phyloP scores from a whole-genome alignment of 2,888 invertebrate species.

The Drosophila antonietae region DNA sequence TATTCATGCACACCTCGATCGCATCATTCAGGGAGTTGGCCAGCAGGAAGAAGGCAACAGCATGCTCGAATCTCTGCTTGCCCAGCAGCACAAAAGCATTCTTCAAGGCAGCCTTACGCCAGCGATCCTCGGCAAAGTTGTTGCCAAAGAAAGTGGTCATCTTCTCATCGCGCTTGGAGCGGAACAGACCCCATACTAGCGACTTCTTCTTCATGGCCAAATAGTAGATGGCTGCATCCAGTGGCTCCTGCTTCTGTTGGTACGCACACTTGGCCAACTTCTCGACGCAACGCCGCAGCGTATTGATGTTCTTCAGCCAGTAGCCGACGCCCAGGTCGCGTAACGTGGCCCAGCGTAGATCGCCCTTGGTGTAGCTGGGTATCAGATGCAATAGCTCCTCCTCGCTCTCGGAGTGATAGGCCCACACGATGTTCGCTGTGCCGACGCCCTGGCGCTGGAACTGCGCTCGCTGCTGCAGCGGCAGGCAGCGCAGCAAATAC shows the following conservation, averaged over 20 bases:
- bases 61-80: constrained; percentile 98
- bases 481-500: constrained; percentile 96
- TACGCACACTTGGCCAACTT: constrained; percentile 97
- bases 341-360: constrained; percentile 95
- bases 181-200: constrained; percentile 97
- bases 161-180: constrained; percentile 93
- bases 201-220: constrained; percentile 99
- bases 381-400: constrained; percentile 96
- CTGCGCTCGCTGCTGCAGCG: constrained; percentile 93
- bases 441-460: constrained; percentile 95
- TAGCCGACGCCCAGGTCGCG: constrained; percentile 96
- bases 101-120: constrained; percentile 98
- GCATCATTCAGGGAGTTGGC: constrained; percentile 98
- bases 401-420: constrained; percentile 99
- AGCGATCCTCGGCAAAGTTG: constrained; percentile 96
- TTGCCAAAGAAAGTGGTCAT: constrained; percentile 98
- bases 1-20: constrained; percentile 92
- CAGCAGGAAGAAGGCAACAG: constrained; percentile 98
- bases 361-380: constrained; percentile 94
- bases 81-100: constrained; percentile 98
- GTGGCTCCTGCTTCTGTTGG: constrained; percentile 95
- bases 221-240: constrained; percentile 99
- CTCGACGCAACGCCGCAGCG: constrained; percentile 94
- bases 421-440: constrained; percentile 98
- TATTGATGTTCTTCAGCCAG: constrained; percentile 95